These are phyloP conservation scores for Bursaphelenchus mucronatus DNA, from an alignment of 1,140 invertebrate genomes.

Conservation along the genomic window DNA sequence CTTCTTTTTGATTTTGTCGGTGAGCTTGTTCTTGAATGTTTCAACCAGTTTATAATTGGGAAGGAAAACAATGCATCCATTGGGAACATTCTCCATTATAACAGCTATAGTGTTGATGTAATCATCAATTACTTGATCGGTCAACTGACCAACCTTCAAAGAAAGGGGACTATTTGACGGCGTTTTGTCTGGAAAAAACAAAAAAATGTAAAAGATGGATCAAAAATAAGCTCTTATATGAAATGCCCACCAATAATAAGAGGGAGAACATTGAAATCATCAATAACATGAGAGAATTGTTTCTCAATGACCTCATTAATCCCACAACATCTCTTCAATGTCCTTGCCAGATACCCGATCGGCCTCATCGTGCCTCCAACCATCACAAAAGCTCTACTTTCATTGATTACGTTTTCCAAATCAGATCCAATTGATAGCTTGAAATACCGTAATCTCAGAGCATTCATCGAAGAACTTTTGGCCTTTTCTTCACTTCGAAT, in stretches of 20 bases:
- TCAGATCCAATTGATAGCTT: constrained; percentile 6
- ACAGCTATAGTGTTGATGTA: neutral
- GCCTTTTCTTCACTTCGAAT: no score
- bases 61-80: constrained; percentile 10
- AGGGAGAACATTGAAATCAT: constrained; percentile 1
- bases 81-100: constrained; percentile 2
- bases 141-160: constrained; percentile 19
- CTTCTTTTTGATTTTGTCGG: no score
- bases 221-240: neutral
- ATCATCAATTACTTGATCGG: neutral
- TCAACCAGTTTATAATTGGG: constrained; percentile 17
- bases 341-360: neutral
- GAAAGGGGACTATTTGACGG: neutral
- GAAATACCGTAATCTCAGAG: neutral
- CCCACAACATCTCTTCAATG: constrained; percentile 4
- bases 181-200: neutral
- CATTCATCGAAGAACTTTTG: no score
- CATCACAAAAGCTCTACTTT: constrained; percentile 8
- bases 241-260: constrained; percentile 8
- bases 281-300: constrained; percentile 11
- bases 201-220: neutral
- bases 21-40: constrained; percentile 6
- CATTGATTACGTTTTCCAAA: neutral
- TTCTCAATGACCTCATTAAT: constrained; percentile 1
- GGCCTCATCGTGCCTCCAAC: constrained; percentile 19